Evolutionary conservation across 2,113 vertebrate species (phyloP), one percentile per base, ranked within the genome.

Genomic region (Catharus bicknelli): DNA sequence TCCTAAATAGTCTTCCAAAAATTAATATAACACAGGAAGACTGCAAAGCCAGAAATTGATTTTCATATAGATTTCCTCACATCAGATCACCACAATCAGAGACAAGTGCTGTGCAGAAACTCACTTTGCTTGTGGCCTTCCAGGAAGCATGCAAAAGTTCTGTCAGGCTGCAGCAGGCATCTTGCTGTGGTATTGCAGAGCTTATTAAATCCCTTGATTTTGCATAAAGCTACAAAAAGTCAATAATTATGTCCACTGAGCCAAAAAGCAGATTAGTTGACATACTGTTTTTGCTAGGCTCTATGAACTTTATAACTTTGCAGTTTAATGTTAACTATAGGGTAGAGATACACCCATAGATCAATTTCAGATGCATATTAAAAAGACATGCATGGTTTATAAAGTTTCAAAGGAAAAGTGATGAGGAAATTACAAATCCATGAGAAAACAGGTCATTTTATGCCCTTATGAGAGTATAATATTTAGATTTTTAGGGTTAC

Each of bases 151-250:
- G 57, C 55, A 32, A 74, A 86, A 91, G 47, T 88, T 94, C 80
- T 93, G 76, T 75, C 72, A 86, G 78, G 78, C 75, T 74, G 40
- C 32, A 55, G 62, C 42, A 85, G 67, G 69, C 67, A 80, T 54
- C 64, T 88, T 90, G 53, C 47, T 86, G 32, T 78, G 30, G 68
- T 67, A 67, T 83, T 90, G 64, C 50, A 88, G 72, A 86, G 19
- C 40, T 86, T 93, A 74, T 74, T 83, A 88, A 90, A 59, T 7
- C 21, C 58, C 62, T 58, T 58, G 55, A 58, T 94, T 85, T 88
- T 93, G 27, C 40, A 74, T 74, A 91, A 93, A 86, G 64, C 64
- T 86, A 66, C 85, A 85, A 29, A 72, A 93, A 91, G 72, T 80
- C 54, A 91, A n/a, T 90, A 80, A 69, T 57, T 87, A 45, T 38